phyloP scores from a whole-genome alignment of 2,888 invertebrate species.

The Mythimna vitellina region DNA sequence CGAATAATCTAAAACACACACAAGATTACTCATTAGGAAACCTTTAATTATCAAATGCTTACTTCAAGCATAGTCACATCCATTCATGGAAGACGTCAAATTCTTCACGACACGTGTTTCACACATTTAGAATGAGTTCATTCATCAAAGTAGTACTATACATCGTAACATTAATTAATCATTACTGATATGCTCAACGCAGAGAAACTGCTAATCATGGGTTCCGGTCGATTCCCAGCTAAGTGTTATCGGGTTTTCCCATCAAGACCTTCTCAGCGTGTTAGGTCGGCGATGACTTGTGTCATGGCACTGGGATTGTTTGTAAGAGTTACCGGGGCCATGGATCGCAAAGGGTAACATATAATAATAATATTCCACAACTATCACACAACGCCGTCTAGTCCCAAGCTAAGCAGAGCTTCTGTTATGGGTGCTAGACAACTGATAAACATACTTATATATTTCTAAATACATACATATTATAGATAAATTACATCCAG shows the following conservation, averaged over 20 bases:
- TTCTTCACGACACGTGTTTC: neutral
- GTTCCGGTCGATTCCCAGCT: neutral
- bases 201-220: too few relatives aligned
- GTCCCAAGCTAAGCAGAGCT: too few relatives aligned
- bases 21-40: neutral
- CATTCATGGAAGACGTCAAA: slow-evolving; percentile 8
- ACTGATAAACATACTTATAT: too few relatives aligned
- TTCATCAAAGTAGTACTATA: slow-evolving; percentile 1
- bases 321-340: too few relatives aligned
- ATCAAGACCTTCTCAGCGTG: neutral
- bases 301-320: neutral
- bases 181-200: neutral
- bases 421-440: too few relatives aligned
- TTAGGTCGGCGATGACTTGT: neutral
- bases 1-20: too few relatives aligned
- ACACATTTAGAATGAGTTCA: slow-evolving; percentile 1
- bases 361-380: too few relatives aligned
- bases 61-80: neutral
- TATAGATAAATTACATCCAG: too few relatives aligned
- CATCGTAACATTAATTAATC: neutral
- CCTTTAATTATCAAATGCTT: neutral
- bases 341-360: too few relatives aligned
- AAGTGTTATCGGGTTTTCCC: slow-evolving; percentile 3
- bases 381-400: too few relatives aligned
- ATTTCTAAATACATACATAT: too few relatives aligned